Percentiles rank a stretch among this genome's conserved stretches.
These are phyloP conservation scores for Esox niger DNA, from an alignment of 2,113 vertebrate species.

Conservation along the genomic window DNA sequence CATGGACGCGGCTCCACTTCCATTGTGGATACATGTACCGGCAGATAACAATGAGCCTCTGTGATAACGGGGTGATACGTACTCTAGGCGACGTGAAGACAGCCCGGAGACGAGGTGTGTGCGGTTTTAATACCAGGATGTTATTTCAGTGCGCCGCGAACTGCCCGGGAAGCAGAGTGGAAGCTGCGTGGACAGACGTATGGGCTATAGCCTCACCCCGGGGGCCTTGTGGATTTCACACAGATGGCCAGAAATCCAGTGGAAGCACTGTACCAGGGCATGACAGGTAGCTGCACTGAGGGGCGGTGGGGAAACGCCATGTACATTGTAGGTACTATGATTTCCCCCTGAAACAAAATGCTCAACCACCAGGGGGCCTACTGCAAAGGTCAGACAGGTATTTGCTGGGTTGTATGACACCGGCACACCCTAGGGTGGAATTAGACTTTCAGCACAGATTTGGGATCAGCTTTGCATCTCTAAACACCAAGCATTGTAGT, in stretches of 20 bases:
- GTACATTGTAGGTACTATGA: too few relatives aligned
- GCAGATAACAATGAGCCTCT: constrained; percentile 42
- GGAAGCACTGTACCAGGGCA: too few relatives aligned
- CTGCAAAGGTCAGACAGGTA: not conserved
- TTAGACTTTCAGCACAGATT: too few relatives aligned
- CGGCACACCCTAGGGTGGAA: too few relatives aligned
- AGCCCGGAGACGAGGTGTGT: constrained; percentile 15
- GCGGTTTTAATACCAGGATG: constrained; percentile 10
- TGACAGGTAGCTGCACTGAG: too few relatives aligned
- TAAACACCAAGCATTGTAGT: not conserved
- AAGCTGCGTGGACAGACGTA: constrained; percentile 8
- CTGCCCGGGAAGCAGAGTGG: constrained; percentile 5
- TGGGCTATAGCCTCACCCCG: constrained; percentile 5
- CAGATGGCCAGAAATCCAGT: too few relatives aligned
- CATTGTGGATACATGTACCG: constrained; percentile 40
- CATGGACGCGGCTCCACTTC: constrained; percentile 49
- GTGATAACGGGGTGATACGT: constrained; percentile 32
- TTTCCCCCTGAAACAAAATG: not conserved
- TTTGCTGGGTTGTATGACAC: not conserved
- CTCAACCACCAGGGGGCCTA: not conserved
- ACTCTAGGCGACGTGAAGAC: constrained; percentile 22
- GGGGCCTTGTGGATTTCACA: constrained; percentile 19
- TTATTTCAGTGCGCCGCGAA: not conserved
- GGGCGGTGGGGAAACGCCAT: too few relatives aligned
- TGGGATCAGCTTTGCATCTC: too few relatives aligned